A percentile compares a stretch with the other conserved stretches of the same genome.
Conservation (phyloP, 2,888 invertebrate genomes). For the Cotesia congregata region DNA sequence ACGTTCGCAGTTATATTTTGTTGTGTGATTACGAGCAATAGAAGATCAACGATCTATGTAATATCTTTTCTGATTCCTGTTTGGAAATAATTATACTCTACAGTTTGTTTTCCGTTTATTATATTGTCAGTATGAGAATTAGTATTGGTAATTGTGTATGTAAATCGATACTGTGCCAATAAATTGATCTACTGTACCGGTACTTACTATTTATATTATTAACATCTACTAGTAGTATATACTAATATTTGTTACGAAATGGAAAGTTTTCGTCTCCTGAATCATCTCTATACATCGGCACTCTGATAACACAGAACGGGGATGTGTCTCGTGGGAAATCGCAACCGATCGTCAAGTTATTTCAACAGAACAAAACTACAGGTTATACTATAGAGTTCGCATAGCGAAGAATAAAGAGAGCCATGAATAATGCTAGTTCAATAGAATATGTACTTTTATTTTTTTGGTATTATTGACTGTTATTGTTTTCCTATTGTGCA, state of each 20-base stretch:
- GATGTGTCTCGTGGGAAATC: slow-evolving; percentile 39
- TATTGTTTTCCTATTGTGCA: neutral
- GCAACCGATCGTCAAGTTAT: slow-evolving; percentile 4
- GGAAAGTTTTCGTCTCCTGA: neutral
- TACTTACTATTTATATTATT: neutral
- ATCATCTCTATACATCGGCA: neutral
- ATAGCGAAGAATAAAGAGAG: neutral
- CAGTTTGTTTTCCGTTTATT: neutral
- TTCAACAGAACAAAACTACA: neutral
- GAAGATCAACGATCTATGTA: neutral
- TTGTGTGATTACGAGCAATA: neutral
- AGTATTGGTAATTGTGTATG: too few relatives aligned
- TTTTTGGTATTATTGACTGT: neutral
- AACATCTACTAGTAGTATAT: too few relatives aligned
- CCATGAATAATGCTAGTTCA: neutral
- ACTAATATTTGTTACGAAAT: neutral
- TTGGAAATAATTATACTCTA: neutral
- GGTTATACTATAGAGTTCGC: neutral
- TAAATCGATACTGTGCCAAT: too few relatives aligned
- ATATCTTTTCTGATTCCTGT: neutral
- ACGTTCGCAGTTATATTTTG: neutral
- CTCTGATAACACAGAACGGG: slow-evolving; percentile 15
- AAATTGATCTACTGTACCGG: neutral
- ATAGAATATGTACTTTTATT: neutral
- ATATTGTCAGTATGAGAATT: too few relatives aligned